Evolutionary conservation across 2,113 vertebrate genomes (phyloP).

Genomic region (Cottus gobio): DNA sequence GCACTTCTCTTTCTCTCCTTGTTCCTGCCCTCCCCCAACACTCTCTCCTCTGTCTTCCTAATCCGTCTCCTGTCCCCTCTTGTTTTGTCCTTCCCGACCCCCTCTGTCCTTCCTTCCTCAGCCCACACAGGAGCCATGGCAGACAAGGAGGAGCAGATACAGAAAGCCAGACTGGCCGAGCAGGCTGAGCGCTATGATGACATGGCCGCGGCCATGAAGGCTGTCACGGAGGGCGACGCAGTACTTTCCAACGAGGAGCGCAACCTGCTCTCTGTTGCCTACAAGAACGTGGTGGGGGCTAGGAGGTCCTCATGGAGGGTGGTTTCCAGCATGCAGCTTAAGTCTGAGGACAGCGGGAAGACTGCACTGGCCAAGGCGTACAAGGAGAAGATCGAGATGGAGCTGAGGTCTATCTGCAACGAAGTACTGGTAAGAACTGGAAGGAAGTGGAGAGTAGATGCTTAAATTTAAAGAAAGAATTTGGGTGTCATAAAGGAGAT

Average conservation of each 20-base stretch:
- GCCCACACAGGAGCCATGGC: constrained; percentile 76
- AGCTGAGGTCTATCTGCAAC: constrained; percentile 95
- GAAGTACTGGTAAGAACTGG: constrained; percentile 93
- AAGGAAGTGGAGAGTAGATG: background rate
- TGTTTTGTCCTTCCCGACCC: constrained; percentile 25
- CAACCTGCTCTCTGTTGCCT: constrained; percentile 98
- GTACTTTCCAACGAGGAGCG: constrained; percentile 94
- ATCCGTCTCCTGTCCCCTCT: constrained; percentile 22
- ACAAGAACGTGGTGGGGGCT: constrained; percentile 98
- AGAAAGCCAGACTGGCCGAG: constrained; percentile 95
- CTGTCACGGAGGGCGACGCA: constrained; percentile 86
- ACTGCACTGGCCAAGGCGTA: constrained; percentile 89
- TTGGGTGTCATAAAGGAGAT: background rate
- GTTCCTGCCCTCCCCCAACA: constrained; percentile 12
- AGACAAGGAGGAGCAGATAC: constrained; percentile 88
- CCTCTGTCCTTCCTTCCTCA: constrained; percentile 37
- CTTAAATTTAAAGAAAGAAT: background rate
- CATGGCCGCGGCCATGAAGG: constrained; percentile 95
- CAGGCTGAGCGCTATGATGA: constrained; percentile 98
- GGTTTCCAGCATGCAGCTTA: constrained; percentile 93
- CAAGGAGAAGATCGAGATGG: constrained; percentile 91
- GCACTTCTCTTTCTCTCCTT: background rate
- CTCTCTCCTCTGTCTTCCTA: constrained; percentile 14
- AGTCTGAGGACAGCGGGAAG: constrained; percentile 86
- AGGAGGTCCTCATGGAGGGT: constrained; percentile 97